Percentiles rank a stretch among this genome's conserved stretches.
Evolutionary conservation across 2,113 vertebrate species (phyloP).

Genomic region (Carollia perspicillata): DNA sequence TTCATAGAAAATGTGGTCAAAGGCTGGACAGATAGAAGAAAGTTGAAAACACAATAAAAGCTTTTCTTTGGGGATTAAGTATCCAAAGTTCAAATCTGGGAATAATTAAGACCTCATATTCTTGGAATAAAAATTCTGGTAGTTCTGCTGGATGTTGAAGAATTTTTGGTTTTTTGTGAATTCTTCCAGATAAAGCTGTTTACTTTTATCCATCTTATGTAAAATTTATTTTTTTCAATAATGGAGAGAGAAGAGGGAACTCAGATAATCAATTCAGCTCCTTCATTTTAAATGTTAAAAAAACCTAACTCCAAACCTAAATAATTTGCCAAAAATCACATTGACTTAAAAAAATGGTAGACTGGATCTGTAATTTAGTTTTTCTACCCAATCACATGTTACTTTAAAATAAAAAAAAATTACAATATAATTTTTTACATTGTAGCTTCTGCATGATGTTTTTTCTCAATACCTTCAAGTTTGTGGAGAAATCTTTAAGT

Average conservation of each 20-base stretch:
- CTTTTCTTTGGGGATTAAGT: not conserved
- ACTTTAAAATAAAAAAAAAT: not conserved
- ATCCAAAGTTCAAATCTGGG: not conserved
- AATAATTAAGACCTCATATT: not conserved
- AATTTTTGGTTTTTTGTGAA: not conserved
- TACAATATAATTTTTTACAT: not conserved
- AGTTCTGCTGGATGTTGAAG: not conserved
- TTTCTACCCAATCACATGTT: not conserved
- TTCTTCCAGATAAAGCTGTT: conserved; percentile 15
- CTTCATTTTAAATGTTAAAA: not conserved
- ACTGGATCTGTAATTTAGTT: not conserved
- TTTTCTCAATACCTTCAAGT: not conserved
- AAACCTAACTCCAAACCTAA: not conserved
- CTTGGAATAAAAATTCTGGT: not conserved
- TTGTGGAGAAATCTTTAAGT: not conserved
- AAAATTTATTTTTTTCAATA: conserved; percentile 5
- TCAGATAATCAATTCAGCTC: not conserved
- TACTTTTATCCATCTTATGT: not conserved
- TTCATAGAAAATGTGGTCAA: not conserved
- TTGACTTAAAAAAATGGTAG: not conserved
- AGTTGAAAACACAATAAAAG: not conserved
- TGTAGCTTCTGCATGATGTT: not conserved
- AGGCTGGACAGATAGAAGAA: not conserved
- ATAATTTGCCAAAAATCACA: not conserved
- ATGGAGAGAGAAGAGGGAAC: not conserved